Base-by-base conservation (phyloP, 2,113 vertebrate species). In the Leucoraja erinaceus region DNA sequence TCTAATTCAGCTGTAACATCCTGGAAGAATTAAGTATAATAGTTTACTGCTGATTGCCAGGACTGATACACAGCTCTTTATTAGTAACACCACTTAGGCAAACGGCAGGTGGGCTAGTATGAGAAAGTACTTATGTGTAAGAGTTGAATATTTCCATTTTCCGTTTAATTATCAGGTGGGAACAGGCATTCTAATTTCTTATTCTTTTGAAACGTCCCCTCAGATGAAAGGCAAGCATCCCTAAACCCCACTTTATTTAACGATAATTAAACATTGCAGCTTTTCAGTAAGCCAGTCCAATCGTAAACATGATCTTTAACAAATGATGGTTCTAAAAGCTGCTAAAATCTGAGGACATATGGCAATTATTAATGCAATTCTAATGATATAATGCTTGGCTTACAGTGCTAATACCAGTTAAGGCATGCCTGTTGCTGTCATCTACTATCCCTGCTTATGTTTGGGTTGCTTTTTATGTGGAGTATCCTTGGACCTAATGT, bases 1-100 rank as follows among this genome's bases (percentile, higher is more conserved):
- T 38, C 63, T 70, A 90, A 47, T 90, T 90, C 16, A 68, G 20
- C 14, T 90, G 25, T n/a, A 61, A 4, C 54, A n/a, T 86, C 66
- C 63, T 90, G 20, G 31, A 63, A 90, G n/a, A 90, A 90, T 90
- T 90, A 63, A 90, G 20, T 61, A 31, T 70, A 90, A 90, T 70
- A n/a, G 16, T 10, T 90, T 9, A 90, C 63, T 90, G 86, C 16
- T 90, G 63, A 31, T 70, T 68, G 66, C 31, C 14, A 47, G 38
- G 31, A 90, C 63, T 47, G 38, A 47, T 47, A 70, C 47, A 70
- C 33, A 33, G 8, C 11, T 90, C 84, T 68, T 63, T 66, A 66
- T 90, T 66, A 90, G 6, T 70, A 90, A 70, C 5, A 70, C 68
- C 63, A 20, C 31, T 28, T 63, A 90, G 88, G 63, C 70, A 63